These are phyloP conservation scores for Neodontobutis hainanensis DNA, from an alignment of 2,113 vertebrate genomes.

Conservation along the genomic window DNA sequence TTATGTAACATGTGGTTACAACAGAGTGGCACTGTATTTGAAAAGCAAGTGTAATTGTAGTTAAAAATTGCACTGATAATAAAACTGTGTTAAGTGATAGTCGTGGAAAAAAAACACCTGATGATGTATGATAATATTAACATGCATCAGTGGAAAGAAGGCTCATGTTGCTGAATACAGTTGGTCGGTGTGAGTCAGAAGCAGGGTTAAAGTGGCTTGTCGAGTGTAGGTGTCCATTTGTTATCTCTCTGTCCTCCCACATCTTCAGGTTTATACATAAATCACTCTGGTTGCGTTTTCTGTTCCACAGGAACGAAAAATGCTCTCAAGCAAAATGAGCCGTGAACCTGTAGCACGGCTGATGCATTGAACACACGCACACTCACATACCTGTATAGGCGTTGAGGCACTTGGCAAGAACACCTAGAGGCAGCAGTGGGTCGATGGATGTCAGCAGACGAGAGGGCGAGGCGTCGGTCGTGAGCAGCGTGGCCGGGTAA, in stretches of 20 bases:
- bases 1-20: too few relatives aligned
- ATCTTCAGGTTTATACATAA: slow-evolving; percentile 15
- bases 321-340: slow-evolving; percentile 28
- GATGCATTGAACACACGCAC: background rate
- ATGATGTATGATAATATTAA: background rate
- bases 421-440: slow-evolving; percentile 86
- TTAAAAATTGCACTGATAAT: too few relatives aligned
- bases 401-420: slow-evolving; percentile 86
- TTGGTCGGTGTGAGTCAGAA: background rate
- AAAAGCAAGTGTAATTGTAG: too few relatives aligned
- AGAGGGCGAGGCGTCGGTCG: slow-evolving; percentile 84
- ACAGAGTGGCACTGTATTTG: too few relatives aligned
- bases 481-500: slow-evolving; percentile 87
- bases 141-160: background rate
- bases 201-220: background rate
- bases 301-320: slow-evolving; percentile 8
- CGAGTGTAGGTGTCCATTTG: background rate
- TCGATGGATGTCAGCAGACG: slow-evolving; percentile 90
- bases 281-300: slow-evolving; percentile 4
- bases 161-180: background rate
- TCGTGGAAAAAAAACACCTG: too few relatives aligned
- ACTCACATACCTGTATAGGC: slow-evolving; percentile 85
- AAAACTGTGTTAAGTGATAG: too few relatives aligned
- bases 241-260: slow-evolving; percentile 16
- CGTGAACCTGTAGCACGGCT: slow-evolving; percentile 3